phyloP scores from a whole-genome alignment of 2,888 invertebrate genomes.

The Halocaridina rubra region DNA sequence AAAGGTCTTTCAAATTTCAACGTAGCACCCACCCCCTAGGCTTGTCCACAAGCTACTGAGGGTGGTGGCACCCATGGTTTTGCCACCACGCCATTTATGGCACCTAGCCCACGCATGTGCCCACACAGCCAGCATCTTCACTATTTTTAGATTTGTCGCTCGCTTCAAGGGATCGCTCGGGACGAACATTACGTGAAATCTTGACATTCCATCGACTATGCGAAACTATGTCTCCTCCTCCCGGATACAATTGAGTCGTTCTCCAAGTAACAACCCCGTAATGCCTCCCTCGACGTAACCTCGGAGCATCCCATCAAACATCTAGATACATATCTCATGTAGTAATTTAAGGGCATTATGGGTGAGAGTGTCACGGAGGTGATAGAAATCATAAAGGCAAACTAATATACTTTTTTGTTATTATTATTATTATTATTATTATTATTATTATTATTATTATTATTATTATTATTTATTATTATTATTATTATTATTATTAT shows the following conservation, averaged over 20 bases:
- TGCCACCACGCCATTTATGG: constrained; percentile 47
- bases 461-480: not conserved
- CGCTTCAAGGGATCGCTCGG: not conserved
- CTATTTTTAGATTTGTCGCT: constrained; percentile 35
- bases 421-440: not conserved
- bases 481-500: not conserved
- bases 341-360: no score
- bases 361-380: no score
- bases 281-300: not conserved
- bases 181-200: not conserved
- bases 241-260: no score
- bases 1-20: no score
- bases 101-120: constrained; percentile 53
- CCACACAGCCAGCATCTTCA: constrained; percentile 19
- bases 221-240: not conserved
- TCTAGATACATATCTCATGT: no score
- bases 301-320: no score
- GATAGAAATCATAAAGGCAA: not conserved
- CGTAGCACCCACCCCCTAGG: constrained; percentile 4
- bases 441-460: not conserved
- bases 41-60: constrained; percentile 31
- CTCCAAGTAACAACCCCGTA: not conserved
- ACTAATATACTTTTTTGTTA: not conserved
- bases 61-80: constrained; percentile 1
- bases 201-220: not conserved